Conservation (phyloP, 1,140 invertebrate genomes). For the Pantala flavescens region DNA sequence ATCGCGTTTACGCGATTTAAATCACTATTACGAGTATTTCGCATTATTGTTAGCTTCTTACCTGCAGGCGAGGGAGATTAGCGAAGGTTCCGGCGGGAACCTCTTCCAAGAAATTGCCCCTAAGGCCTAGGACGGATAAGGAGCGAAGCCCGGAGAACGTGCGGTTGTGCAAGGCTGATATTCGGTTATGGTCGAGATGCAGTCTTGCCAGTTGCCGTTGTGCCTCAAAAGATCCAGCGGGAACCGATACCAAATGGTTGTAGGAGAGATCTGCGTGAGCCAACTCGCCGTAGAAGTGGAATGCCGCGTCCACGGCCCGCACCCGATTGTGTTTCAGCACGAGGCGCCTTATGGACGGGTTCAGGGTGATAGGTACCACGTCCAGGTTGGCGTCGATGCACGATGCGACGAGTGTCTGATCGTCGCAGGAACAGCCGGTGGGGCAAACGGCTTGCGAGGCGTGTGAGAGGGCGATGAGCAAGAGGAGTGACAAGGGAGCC, state of each 20-base stretch:
- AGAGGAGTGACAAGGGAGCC: background rate
- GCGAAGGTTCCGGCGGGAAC: conserved; percentile 64
- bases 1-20: too few relatives aligned
- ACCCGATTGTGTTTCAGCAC: conserved; percentile 76
- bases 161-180: conserved; percentile 62
- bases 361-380: conserved; percentile 80
- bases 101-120: conserved; percentile 71
- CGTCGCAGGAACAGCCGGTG: conserved; percentile 70
- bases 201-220: conserved; percentile 71
- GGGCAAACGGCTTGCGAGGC: conserved; percentile 49
- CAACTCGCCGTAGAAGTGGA: conserved; percentile 76
- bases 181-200: conserved; percentile 73
- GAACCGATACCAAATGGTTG: conserved; percentile 70
- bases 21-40: too few relatives aligned
- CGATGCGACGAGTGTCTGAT: conserved; percentile 74
- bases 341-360: conserved; percentile 74
- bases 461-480: background rate
- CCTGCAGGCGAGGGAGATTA: conserved; percentile 50
- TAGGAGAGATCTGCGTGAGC: conserved; percentile 72
- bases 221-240: conserved; percentile 61
- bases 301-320: conserved; percentile 72
- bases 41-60: too few relatives aligned
- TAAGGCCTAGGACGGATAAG: conserved; percentile 65
- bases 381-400: conserved; percentile 76
- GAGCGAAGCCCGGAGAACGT: conserved; percentile 69